phyloP scores from a whole-genome alignment of 1,140 invertebrate species.

The Semibalanus balanoides region DNA sequence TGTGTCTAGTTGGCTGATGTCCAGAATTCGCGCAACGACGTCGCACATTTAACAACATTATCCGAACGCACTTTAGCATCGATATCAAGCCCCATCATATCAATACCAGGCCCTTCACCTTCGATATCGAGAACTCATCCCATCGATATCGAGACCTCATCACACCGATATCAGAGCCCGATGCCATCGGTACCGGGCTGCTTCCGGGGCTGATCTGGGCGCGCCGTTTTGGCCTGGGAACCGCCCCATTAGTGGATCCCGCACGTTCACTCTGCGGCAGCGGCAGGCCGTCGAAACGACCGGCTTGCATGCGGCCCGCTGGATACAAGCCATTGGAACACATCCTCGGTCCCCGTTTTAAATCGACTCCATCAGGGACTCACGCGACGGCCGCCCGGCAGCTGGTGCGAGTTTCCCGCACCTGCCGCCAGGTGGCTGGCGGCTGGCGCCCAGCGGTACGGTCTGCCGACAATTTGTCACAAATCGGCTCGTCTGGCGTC shows the following conservation, averaged over 20 bases:
- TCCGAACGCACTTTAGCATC: too few relatives aligned
- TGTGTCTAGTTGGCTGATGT: too few relatives aligned
- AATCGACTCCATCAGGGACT: neutral
- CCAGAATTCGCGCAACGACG: too few relatives aligned
- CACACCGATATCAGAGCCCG: too few relatives aligned
- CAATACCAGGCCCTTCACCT: too few relatives aligned
- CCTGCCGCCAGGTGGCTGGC: neutral
- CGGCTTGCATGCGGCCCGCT: neutral
- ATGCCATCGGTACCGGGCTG: neutral
- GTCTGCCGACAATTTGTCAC: too few relatives aligned
- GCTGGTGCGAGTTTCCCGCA: neutral
- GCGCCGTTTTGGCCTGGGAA: neutral
- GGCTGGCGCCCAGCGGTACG: too few relatives aligned
- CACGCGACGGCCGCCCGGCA: neutral
- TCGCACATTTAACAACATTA: too few relatives aligned
- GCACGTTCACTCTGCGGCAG: neutral
- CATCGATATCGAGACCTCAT: neutral
- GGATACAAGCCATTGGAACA: neutral
- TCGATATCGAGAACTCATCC: too few relatives aligned
- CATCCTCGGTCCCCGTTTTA: neutral
- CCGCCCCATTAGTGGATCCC: neutral
- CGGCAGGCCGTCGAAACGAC: neutral
- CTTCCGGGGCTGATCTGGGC: neutral
- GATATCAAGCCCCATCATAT: too few relatives aligned
- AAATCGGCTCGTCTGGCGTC: too few relatives aligned